Base-by-base conservation (phyloP, 2,888 invertebrate genomes). In the Drosophila kambysellisi region DNA sequence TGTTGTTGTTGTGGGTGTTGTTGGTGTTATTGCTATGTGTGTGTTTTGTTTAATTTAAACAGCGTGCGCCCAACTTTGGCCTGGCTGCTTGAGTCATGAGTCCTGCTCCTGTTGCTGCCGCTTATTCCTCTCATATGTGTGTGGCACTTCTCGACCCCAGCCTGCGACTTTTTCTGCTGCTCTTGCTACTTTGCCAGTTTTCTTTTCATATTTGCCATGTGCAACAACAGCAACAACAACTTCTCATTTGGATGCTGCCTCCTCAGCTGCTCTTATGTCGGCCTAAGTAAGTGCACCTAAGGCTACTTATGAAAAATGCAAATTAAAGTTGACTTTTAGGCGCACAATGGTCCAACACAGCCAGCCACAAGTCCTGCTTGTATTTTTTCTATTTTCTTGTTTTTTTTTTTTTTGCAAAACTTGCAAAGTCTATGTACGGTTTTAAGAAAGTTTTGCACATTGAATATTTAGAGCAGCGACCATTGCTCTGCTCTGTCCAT, bases 291-390 rank as follows among this genome's bases (percentile, higher is more conserved):
- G 91, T 88, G 90, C 88, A 89, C 92, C 92, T 88, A 85, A 89
- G 91, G 92, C 92, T 91, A 92, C 91, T 91, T 91, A 87, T 91
- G 90, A 82, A 83, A 90, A 91, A 91, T 90, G 86, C 75, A 91
- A 92, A 92, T 92, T 90, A 87, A 90, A 91, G 91, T 90, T 90
- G 91, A 92, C 91, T 91, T 90, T 87, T 77, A 86, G 78, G 82
- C 79, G 77, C 70, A 88, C 79, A 82, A 76, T 76, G 69, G 15
- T 25, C 46, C 1, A 46, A 46, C 35, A 12, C 50, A 56, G 41
- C 25, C 56, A 65, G 54, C 53, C 51, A 43, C 65, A 52, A 57
- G 43, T 41, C 37, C 15, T 9, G 25, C 35, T 37, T 4, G 15
- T 8, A 46, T 46, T 25, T 46, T 43, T 3, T 43, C 11, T 6